A percentile compares a stretch with the other conserved stretches of the same genome.
Conservation (phyloP, 2,888 invertebrate genomes). For the Pseudococcus viburni region DNA sequence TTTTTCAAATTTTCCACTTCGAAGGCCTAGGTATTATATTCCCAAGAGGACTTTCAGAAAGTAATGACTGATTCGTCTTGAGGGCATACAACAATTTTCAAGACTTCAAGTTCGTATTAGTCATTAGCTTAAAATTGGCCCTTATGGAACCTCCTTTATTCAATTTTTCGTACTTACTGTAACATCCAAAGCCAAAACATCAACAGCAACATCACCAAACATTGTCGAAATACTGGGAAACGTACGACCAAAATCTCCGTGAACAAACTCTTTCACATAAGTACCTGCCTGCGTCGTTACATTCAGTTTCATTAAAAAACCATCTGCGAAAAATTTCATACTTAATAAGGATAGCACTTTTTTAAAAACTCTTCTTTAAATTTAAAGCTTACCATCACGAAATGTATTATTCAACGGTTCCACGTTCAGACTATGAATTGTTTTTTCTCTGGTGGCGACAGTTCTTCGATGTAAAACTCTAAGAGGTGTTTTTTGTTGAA, state of each 20-base stretch:
- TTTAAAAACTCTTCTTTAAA: too few species aligned
- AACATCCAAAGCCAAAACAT: conserved; percentile 95
- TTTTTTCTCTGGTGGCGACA: conserved; percentile 78
- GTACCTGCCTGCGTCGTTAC: conserved; percentile 91
- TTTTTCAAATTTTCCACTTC: too few species aligned
- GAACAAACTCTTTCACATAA: conserved; percentile 97
- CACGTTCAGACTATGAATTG: conserved; percentile 77
- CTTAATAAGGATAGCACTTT: too few species aligned
- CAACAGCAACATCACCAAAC: conserved; percentile 78
- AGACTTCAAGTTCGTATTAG: too few species aligned
- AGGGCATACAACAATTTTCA: too few species aligned
- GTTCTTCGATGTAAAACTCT: conserved; percentile 91
- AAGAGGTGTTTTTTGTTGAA: conserved; percentile 90
- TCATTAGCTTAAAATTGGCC: too few species aligned
- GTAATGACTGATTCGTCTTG: too few species aligned
- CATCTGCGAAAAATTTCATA: conserved; percentile 13
- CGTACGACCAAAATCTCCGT: conserved; percentile 95
- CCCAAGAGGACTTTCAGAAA: too few species aligned
- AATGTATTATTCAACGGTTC: background rate
- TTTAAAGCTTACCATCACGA: background rate
- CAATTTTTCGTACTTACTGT: conserved; percentile 2
- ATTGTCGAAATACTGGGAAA: conserved; percentile 82
- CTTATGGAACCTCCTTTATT: too few species aligned
- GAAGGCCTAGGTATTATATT: too few species aligned
- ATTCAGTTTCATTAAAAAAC: conserved; percentile 72